Conservation (phyloP, 2,888 invertebrate species). For the Aricia artaxerxes region DNA sequence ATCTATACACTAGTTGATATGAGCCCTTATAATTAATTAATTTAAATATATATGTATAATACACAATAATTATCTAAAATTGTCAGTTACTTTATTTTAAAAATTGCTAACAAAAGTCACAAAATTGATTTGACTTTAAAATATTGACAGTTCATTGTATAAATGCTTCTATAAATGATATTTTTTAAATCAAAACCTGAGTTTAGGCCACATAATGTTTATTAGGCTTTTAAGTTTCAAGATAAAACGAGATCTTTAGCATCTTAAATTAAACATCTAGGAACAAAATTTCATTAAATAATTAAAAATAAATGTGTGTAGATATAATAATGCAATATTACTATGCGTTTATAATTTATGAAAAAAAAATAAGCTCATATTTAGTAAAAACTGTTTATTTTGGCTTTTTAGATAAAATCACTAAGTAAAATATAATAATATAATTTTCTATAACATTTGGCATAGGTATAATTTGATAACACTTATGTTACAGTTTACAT, state of each 20-base stretch:
- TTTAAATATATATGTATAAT: background rate
- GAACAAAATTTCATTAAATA: too few species aligned
- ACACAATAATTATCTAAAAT: background rate
- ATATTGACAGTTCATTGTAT: background rate
- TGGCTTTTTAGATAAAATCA: background rate
- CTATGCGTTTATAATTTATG: background rate
- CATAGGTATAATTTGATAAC: background rate
- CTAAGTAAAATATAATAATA: background rate
- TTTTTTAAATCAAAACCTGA: background rate
- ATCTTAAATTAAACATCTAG: background rate
- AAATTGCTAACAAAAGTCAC: background rate
- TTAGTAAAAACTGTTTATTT: background rate
- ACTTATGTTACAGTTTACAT: background rate
- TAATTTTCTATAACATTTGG: constrained; percentile 2
- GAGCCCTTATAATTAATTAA: background rate
- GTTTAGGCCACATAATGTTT: background rate
- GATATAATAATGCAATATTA: background rate
- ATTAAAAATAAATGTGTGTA: background rate
- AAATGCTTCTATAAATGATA: background rate
- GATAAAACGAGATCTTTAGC: background rate
- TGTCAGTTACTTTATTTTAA: background rate
- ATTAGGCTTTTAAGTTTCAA: background rate
- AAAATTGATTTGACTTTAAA: background rate
- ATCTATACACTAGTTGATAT: constrained; percentile 7
- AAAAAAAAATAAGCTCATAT: background rate